These are phyloP conservation scores for Chaenodraco wilsoni DNA, from an alignment of 2,797 vertebrate species.

Conservation along the genomic window DNA sequence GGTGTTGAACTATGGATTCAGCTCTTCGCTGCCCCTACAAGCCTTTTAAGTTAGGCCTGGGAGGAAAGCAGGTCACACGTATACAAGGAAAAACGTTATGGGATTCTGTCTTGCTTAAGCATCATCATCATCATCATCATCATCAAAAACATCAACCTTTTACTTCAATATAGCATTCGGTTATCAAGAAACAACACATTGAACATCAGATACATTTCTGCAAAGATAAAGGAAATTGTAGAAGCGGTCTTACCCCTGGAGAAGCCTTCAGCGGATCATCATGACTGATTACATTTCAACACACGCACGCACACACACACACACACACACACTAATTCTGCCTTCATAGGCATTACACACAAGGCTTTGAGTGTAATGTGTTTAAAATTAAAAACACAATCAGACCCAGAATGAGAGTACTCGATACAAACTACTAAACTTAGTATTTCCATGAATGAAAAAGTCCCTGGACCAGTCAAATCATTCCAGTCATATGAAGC, in stretches of 20 bases:
- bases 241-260: slow-evolving; percentile 86
- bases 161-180: slow-evolving; percentile 70
- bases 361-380: slow-evolving; percentile 57
- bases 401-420: background rate
- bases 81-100: slow-evolving; percentile 88
- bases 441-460: background rate
- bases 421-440: background rate
- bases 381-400: slow-evolving; percentile 2
- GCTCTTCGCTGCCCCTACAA: slow-evolving; percentile 99
- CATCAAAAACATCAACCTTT: slow-evolving; percentile 64
- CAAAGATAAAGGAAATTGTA: slow-evolving; percentile 86
- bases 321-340: slow-evolving; percentile 26
- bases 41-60: slow-evolving; percentile 99
- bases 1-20: slow-evolving; percentile 99
- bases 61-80: slow-evolving; percentile 99
- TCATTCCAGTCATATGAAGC: background rate
- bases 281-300: slow-evolving; percentile 58
- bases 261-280: slow-evolving; percentile 73
- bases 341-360: slow-evolving; percentile 73
- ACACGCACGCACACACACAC: slow-evolving; percentile 14
- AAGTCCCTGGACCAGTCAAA: background rate
- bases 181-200: slow-evolving; percentile 67
- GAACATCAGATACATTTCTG: slow-evolving; percentile 78
- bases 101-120: slow-evolving; percentile 81
- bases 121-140: slow-evolving; percentile 72